Conservation (phyloP, 1,140 invertebrate species). For the Dendrolimus punctatus region DNA sequence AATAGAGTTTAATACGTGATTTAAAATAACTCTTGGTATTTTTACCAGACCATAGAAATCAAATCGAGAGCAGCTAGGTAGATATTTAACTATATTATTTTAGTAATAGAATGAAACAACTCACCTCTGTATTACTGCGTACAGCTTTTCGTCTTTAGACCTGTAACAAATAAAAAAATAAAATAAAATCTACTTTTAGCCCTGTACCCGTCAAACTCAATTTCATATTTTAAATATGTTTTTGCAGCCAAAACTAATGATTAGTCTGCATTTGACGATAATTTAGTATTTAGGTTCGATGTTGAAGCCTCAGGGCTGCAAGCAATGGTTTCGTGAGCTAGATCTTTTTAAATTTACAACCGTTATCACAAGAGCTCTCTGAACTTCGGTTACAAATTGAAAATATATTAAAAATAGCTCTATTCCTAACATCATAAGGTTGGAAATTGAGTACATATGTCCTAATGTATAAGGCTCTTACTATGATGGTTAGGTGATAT, state of each 20-base stretch:
- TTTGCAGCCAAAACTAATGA: conserved; percentile 41
- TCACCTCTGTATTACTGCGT: conserved; percentile 21
- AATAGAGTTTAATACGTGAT: too few relatives aligned
- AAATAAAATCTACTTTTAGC: conserved; percentile 6
- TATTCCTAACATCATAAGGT: conserved; percentile 19
- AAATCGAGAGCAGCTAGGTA: too few relatives aligned
- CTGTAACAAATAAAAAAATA: conserved; percentile 19
- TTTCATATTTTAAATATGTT: conserved; percentile 42
- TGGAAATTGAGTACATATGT: conserved; percentile 23
- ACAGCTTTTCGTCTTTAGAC: conserved; percentile 6
- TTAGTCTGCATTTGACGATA: conserved; percentile 46
- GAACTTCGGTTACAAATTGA: not conserved
- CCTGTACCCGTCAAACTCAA: conserved; percentile 14
- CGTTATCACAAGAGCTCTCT: conserved; percentile 12
- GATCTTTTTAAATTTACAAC: conserved; percentile 48
- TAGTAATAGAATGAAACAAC: conserved; percentile 1
- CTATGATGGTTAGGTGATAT: conserved; percentile 28
- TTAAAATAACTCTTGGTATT: too few relatives aligned
- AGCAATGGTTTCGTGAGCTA: conserved; percentile 61
- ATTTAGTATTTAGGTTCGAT: conserved; percentile 61
- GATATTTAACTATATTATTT: too few relatives aligned
- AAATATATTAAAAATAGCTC: not conserved
- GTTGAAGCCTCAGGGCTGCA: conserved; percentile 46
- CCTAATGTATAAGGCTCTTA: conserved; percentile 13
- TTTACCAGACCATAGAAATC: too few relatives aligned